Evolutionary conservation across 2,113 vertebrate genomes (phyloP).

Genomic region (Istiophorus platypterus): DNA sequence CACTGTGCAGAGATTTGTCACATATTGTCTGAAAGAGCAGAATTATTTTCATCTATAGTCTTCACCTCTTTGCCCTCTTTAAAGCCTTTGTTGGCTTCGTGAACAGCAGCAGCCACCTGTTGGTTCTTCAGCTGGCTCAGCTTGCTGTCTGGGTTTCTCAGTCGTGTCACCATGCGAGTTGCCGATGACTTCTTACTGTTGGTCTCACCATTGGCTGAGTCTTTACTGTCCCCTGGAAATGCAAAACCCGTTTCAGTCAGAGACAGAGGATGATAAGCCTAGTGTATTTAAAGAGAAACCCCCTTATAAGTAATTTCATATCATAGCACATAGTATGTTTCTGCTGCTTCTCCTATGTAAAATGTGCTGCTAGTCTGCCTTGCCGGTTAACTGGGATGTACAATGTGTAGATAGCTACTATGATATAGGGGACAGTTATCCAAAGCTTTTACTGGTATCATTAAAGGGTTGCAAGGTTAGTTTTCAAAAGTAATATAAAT

Average conservation of each 20-base stretch:
- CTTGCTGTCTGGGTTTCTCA: slow-evolving; percentile 96
- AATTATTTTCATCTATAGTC: neutral
- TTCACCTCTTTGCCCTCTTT: slow-evolving; percentile 95
- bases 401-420: neutral
- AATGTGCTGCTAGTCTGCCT: neutral
- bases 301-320: neutral
- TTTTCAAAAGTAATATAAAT: neutral
- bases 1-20: neutral
- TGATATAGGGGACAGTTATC: neutral
- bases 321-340: neutral
- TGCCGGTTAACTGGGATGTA: neutral
- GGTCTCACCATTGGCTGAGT: slow-evolving; percentile 80
- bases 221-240: slow-evolving; percentile 80
- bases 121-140: slow-evolving; percentile 94
- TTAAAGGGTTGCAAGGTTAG: neutral
- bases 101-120: slow-evolving; percentile 92
- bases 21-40: neutral
- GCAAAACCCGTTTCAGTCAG: neutral
- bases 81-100: slow-evolving; percentile 92
- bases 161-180: slow-evolving; percentile 92
- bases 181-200: slow-evolving; percentile 85
- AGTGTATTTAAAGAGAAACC: neutral
- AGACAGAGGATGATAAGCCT: neutral
- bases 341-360: neutral
- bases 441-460: neutral